Evolutionary conservation across 2,888 invertebrate species (phyloP), one percentile per base, ranked within the genome.

Genomic region (Tuberolachnus salignus): DNA sequence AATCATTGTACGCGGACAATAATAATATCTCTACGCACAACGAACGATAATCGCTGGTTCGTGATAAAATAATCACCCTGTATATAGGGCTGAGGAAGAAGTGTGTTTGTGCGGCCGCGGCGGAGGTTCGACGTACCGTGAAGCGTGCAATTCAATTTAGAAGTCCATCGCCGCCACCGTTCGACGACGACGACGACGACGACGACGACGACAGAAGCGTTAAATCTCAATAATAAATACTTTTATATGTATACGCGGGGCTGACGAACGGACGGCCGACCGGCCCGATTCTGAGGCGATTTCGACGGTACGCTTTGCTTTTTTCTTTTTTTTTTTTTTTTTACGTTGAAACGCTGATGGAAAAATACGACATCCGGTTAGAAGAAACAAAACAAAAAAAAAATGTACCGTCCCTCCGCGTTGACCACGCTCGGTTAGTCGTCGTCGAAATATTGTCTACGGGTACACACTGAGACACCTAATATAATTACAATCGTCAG

Each of bases 91-190:
- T 6, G 3, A 34, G 34, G 3, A n/a, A n/a, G 34, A 4, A 34
- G 23, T 64, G 23, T 64, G 23, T 19, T 3, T 57, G 16, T 19
- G 19, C 42, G 42, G 46, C 1, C 10, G 63, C 59, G 46, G 14
- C 10, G 46, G n/a, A 16, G 46, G 75, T 57, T 55, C 66, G 66
- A 57, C 16, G 57, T 26, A 49, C 66, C 67, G 67, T 55, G 53
- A 53, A 73, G 21, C 63, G 66, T 49, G 21, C 57, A 34, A 59
- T 75, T 75, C 67, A 19, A 57, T 67, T 66, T 49, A 3, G 46
- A n/a, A 34, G 34, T 34, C 34, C 34, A 6, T 34, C 34, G 34
- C 34, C 34, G 34, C 34, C 34, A 6, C 6, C 34, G 34, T 34
- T 34, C 34, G 34, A 34, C 34, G 34, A 34, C 34, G 34, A 34